Evolutionary conservation across 1,140 invertebrate species (phyloP).

Genomic region (Mya arenaria): DNA sequence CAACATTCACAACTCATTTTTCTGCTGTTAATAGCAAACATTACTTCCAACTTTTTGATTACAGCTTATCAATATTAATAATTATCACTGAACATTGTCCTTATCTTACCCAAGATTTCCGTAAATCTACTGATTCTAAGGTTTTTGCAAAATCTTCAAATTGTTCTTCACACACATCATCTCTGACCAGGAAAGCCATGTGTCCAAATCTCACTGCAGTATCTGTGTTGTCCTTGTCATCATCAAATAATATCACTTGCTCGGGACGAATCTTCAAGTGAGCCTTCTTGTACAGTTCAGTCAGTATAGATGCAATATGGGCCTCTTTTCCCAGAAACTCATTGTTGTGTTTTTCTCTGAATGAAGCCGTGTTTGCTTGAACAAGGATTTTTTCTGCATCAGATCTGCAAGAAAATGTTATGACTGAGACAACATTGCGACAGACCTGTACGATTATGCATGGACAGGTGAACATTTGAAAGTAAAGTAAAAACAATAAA

Average conservation of each 20-base stretch:
- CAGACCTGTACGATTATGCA: too few relatives aligned
- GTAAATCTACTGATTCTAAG: conserved; percentile 34
- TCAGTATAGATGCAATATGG: conserved; percentile 73
- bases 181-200: conserved; percentile 66
- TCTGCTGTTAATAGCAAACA: too few relatives aligned
- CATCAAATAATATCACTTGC: conserved; percentile 74
- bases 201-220: conserved; percentile 71
- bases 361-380: conserved; percentile 67
- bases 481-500: too few relatives aligned
- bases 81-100: too few relatives aligned
- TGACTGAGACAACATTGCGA: background rate
- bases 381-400: conserved; percentile 67
- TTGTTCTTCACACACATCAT: conserved; percentile 66
- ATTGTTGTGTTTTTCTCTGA: conserved; percentile 62
- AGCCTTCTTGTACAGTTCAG: conserved; percentile 66
- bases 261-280: conserved; percentile 68
- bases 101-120: conserved; percentile 48
- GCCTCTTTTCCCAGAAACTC: conserved; percentile 74
- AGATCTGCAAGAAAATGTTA: conserved; percentile 51
- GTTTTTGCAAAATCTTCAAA: conserved; percentile 64
- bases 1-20: too few relatives aligned
- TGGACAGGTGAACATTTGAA: too few relatives aligned
- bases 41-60: too few relatives aligned
- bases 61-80: too few relatives aligned
- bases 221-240: conserved; percentile 70